These are phyloP conservation scores for Anabacerthia variegaticeps DNA, from an alignment of 2,797 vertebrate genomes.

Conservation along the genomic window DNA sequence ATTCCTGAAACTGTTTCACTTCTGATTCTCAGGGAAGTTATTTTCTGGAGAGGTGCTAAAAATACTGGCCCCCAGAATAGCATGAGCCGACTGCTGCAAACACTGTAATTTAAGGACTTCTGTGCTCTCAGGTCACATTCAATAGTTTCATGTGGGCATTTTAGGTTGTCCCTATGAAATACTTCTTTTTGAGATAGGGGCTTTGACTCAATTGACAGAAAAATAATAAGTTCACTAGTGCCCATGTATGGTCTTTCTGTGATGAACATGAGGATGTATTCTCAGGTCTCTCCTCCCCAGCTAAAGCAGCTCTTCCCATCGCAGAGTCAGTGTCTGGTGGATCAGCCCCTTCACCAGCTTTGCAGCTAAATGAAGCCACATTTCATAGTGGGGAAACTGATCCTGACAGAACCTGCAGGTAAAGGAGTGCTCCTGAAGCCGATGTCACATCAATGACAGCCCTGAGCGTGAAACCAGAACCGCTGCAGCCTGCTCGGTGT, in stretches of 20 bases:
- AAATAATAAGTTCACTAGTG: not conserved
- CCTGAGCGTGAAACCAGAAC: not conserved
- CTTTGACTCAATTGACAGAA: not conserved
- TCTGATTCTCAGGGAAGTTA: conserved; percentile 26
- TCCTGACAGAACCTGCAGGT: not conserved
- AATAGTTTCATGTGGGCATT: not conserved
- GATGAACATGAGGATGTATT: not conserved
- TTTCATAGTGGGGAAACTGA: not conserved
- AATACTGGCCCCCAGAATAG: conserved; percentile 48
- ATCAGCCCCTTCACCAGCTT: not conserved
- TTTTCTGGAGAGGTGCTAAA: conserved; percentile 44
- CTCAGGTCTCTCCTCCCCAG: not conserved
- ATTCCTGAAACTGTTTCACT: not conserved
- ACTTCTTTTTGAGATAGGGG: not conserved
- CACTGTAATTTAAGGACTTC: conserved; percentile 26
- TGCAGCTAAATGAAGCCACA: not conserved
- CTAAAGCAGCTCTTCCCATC: not conserved
- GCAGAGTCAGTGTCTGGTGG: not conserved
- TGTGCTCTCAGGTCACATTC: not conserved
- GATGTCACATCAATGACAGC: not conserved
- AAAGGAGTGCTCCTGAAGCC: not conserved
- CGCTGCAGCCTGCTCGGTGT: not conserved
- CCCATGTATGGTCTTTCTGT: not conserved
- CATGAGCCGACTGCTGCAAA: not conserved
- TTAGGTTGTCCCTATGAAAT: conserved; percentile 35